These are phyloP conservation scores for Sialis lutaria DNA, from an alignment of 2,888 invertebrate genomes.

Conservation along the genomic window DNA sequence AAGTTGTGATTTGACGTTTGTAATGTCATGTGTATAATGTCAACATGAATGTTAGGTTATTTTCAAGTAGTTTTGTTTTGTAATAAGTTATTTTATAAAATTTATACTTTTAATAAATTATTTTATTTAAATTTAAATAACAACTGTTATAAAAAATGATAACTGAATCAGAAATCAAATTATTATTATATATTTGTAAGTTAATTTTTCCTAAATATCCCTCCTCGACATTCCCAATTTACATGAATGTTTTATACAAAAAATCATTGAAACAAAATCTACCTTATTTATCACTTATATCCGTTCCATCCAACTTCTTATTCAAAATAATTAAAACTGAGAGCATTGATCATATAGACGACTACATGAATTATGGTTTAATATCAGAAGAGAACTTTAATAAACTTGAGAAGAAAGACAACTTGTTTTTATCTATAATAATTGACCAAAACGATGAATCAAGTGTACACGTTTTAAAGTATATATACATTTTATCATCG, in stretches of 20 bases:
- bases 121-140: not conserved
- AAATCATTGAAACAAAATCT: conserved; percentile 8
- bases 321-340: not conserved
- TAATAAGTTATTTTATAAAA: too few species aligned
- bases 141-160: not conserved
- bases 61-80: too few species aligned
- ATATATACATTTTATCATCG: not conserved
- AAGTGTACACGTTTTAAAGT: not conserved
- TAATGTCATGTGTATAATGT: too few species aligned
- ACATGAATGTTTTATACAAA: conserved; percentile 19
- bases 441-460: not conserved
- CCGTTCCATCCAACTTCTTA: not conserved
- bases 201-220: conserved; percentile 13
- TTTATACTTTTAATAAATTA: too few species aligned
- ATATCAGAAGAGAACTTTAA: not conserved
- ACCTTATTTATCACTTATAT: not conserved
- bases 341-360: not conserved
- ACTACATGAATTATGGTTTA: not conserved
- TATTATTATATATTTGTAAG: not conserved
- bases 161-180: not conserved
- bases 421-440: not conserved
- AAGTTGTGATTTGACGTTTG: too few species aligned
- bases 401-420: not conserved
- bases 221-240: conserved; percentile 18
- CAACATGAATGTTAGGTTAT: too few species aligned